A percentile compares a stretch with the other conserved stretches of the same genome.
Conservation (phyloP, 2,113 vertebrate species). For the Alethe castanea region DNA sequence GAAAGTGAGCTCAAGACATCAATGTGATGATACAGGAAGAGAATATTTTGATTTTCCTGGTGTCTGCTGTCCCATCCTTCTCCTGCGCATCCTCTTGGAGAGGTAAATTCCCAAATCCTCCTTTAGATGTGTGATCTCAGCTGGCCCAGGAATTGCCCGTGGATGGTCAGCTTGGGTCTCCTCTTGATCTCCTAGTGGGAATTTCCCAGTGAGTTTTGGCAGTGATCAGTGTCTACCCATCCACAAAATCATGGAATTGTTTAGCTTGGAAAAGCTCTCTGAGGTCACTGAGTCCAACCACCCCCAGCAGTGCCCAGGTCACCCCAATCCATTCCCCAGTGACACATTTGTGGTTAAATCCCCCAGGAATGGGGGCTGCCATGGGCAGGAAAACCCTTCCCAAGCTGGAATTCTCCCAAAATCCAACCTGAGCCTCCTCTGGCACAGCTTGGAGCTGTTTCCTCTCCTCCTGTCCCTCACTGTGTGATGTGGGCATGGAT, state of each 20-base stretch:
- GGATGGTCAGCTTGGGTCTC: background rate
- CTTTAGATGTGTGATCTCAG: background rate
- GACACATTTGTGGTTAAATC: background rate
- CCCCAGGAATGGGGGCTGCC: background rate
- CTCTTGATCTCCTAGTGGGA: background rate
- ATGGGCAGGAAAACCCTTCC: background rate
- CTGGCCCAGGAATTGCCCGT: background rate
- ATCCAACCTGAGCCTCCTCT: background rate
- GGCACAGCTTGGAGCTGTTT: background rate
- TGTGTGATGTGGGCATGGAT: background rate
- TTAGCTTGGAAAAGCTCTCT: background rate
- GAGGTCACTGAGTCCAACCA: background rate
- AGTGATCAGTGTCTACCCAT: background rate
- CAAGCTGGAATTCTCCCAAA: background rate
- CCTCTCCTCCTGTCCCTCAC: background rate
- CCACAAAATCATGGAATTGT: background rate
- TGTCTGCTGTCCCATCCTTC: background rate
- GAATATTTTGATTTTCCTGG: background rate
- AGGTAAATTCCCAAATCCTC: background rate
- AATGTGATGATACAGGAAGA: fast-evolving
- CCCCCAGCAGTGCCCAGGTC: background rate
- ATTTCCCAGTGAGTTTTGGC: background rate
- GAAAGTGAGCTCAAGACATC: background rate
- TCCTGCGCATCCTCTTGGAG: background rate
- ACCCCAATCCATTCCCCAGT: background rate